A percentile compares a stretch with the other conserved stretches of the same genome.
Evolutionary conservation across 2,797 vertebrate species (phyloP).

Genomic region (Aselliscus stoliczkanus): DNA sequence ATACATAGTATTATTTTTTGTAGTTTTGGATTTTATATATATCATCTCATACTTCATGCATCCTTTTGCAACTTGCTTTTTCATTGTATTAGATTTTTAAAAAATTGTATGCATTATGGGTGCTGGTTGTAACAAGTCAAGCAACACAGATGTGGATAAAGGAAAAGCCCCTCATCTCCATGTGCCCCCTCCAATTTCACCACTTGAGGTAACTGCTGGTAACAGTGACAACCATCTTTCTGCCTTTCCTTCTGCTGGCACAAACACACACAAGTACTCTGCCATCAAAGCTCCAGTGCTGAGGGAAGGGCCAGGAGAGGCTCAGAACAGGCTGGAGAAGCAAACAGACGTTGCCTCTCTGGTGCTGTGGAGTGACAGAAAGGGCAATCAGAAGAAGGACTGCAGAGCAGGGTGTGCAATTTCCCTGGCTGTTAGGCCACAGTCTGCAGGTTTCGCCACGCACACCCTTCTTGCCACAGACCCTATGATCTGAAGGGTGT

Average conservation of each 20-base stretch:
- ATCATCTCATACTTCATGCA: not conserved
- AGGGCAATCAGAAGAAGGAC: not conserved
- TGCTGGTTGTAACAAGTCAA: slow-evolving; percentile 34
- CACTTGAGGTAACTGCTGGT: not conserved
- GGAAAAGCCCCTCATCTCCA: not conserved
- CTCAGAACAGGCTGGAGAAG: not conserved
- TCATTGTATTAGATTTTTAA: slow-evolving; percentile 34
- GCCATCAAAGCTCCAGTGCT: not conserved
- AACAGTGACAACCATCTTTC: not conserved
- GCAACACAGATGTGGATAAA: not conserved
- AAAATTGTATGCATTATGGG: not conserved
- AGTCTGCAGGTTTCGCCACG: not conserved
- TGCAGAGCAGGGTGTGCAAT: not conserved
- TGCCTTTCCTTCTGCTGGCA: not conserved
- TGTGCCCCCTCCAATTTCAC: not conserved
- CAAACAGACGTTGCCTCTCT: not conserved
- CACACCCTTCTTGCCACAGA: not conserved
- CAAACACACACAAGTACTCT: not conserved
- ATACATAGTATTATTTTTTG: not conserved
- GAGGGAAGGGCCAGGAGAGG: not conserved
- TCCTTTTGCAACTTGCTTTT: slow-evolving; percentile 11
- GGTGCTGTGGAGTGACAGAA: fast-evolving
- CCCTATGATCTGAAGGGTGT: not conserved
- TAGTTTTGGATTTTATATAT: slow-evolving; percentile 29
- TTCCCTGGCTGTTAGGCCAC: not conserved